Base-by-base conservation (phyloP, 2,888 invertebrate genomes). In the Macaria notata region DNA sequence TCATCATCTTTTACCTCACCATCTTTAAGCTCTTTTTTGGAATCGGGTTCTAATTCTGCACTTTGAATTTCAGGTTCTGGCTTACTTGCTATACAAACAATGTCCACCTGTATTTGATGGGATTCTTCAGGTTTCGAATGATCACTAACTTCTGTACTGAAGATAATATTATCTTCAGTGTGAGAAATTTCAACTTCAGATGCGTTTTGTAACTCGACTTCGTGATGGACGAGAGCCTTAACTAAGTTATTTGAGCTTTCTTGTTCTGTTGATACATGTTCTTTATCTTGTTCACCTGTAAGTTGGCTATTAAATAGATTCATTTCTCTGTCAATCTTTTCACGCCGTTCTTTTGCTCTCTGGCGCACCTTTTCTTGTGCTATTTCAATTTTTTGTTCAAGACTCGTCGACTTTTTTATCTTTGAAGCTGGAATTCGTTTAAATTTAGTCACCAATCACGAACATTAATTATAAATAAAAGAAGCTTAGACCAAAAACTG, bases 311-410 rank as follows among this genome's bases (percentile, higher is more conserved):
- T 19, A 9, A 29, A 31, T 44, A 52, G n/a, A 59, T 51, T 31
- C 31, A 66, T 42, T 29, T 72, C 64, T 41, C 62, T 63, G 54
- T 79, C 68, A 61, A 66, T 75, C 44, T 63, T 70, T 58, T 67
- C 61, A 49, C 68, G 69, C 9, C 76, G 71, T 53, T 75, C 67
- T 65, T 76, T 72, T 43, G 84, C 81, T 67, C 78, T 76, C 68
- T 81, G 70, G 52, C 71, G 73, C 31, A 88, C 67, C 63, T 76
- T 85, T 61, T 79, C 71, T 75, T 83, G 87, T 7, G 82, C 86
- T 46, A 52, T 75, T n/a, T 64, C 60, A 45, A 90, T 82, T 75
- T 84, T 90, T 68, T 86, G 68, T 56, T 86, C 78, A 56, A 89
- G 66, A 1, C 79, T 71, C 46, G 80, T 51, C 5, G 48, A 9